Evolutionary conservation across 2,113 vertebrate genomes (phyloP), one percentile per base, ranked within the genome.

Genomic region (Sander vitreus): DNA sequence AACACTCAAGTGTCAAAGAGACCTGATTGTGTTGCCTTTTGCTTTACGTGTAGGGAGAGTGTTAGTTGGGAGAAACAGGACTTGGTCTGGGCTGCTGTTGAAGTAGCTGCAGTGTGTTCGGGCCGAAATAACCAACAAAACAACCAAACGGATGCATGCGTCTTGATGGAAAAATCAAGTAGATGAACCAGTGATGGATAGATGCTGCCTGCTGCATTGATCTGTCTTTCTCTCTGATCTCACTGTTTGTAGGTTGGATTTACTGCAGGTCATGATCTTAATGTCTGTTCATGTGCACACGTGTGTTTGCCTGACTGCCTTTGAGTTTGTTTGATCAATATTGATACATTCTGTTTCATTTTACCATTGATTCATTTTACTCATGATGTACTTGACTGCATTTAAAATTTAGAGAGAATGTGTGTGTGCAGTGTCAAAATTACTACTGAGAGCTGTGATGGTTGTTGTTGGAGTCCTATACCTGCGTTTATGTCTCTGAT

Each of bases 11-110:
- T 51, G 43, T 70, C 54, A 77, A n/a, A 73, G 16, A 55, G 27
- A 73, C 45, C 5, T n/a, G 19, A 62, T 9, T 19, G 43, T 5
- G 18, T 51, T 36, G 47, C 25, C 63, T 30, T 18, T 63, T 62
- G 59, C 23, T 72, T 62, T 39, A 19, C 55, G 18, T 57, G 21
- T n/a, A 6, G 16, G 55, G 25, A 57, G 21, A 15, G 48, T 45
- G 27, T 50, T 59, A 3, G 53, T 25, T 67, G 18, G 23, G 74
- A 57, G 53, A 30, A 23, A 1, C 25, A 25, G 43, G 57, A 43
- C 73, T 54, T 81, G 68, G 88, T 90, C 89, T 91, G 90, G 85
- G 89, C 85, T 89, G 78, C 80, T 89, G 90, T 90, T 93, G 80
- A 50, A 47, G 65, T 65, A 71, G 67, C 67, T 79, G 57, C 39